A percentile compares a stretch with the other conserved stretches of the same genome.
Evolutionary conservation across 1,140 invertebrate species (phyloP).

Genomic region (Spodoptera litura): DNA sequence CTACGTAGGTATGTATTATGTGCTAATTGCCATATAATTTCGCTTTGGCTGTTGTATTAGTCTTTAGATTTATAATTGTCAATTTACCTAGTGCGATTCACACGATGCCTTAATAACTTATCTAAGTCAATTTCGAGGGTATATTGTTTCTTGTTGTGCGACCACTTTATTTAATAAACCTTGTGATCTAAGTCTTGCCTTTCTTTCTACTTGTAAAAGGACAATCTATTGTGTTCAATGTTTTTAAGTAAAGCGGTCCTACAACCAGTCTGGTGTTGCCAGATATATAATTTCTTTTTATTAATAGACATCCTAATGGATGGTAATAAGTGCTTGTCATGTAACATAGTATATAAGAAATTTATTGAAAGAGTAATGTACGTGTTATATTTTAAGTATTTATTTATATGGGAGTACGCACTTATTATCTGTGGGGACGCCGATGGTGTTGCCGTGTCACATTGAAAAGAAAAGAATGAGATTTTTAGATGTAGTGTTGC

Average conservation of each 20-base stretch:
- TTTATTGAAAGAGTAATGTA: constrained; percentile 77
- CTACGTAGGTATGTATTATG: constrained; percentile 64
- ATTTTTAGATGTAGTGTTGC: constrained; percentile 66
- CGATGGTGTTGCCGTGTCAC: constrained; percentile 60
- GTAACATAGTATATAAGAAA: constrained; percentile 77
- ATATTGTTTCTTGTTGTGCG: constrained; percentile 72
- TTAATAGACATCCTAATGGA: constrained; percentile 57
- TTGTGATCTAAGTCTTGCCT: constrained; percentile 53
- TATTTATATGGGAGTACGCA: constrained; percentile 74
- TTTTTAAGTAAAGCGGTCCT: constrained; percentile 53
- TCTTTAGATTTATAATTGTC: constrained; percentile 72
- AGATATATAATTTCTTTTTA: constrained; percentile 54
- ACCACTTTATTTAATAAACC: constrained; percentile 52
- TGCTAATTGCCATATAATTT: constrained; percentile 79
- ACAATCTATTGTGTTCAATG: constrained; percentile 48
- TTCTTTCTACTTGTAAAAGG: constrained; percentile 45
- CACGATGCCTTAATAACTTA: constrained; percentile 86
- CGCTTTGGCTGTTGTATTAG: constrained; percentile 84
- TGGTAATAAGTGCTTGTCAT: constrained; percentile 75
- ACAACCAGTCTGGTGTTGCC: constrained; percentile 56
- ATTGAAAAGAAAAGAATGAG: constrained; percentile 51
- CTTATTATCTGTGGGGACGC: constrained; percentile 58
- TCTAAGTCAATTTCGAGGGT: constrained; percentile 84
- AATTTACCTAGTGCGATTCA: constrained; percentile 84
- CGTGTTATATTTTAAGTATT: constrained; percentile 80